These are phyloP conservation scores for Busseola fusca DNA, from an alignment of 2,888 invertebrate genomes.

Conservation along the genomic window DNA sequence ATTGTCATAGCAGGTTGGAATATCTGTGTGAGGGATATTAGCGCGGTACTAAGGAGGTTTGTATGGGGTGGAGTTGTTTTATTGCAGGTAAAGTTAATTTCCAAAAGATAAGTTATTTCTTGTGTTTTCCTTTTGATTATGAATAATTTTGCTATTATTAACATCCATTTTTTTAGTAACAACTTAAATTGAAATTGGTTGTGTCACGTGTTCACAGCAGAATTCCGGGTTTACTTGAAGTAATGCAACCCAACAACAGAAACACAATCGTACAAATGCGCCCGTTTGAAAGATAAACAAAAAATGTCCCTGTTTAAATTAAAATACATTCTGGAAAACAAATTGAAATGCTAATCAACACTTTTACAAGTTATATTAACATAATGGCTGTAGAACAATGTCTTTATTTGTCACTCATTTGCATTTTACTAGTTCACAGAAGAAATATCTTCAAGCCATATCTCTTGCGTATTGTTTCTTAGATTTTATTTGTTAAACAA, in stretches of 20 bases:
- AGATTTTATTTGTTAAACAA: not conserved
- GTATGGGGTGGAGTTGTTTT: not conserved
- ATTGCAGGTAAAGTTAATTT: not conserved
- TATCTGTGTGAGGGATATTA: constrained; percentile 19
- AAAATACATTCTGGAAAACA: constrained; percentile 22
- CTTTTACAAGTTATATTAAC: constrained; percentile 45
- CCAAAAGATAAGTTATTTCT: not conserved
- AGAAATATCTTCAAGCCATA: constrained; percentile 2
- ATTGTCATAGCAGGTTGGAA: constrained; percentile 13
- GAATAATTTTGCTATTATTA: not conserved
- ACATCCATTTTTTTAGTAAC: not conserved
- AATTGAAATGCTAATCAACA: constrained; percentile 55
- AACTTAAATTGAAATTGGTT: not conserved
- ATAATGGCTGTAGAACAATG: constrained; percentile 36
- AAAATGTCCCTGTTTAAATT: constrained; percentile 26
- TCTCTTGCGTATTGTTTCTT: not conserved
- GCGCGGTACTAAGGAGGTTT: not conserved
- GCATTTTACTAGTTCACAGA: constrained; percentile 41
- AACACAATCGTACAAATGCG: not conserved
- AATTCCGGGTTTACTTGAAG: not conserved
- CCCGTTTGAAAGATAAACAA: not conserved
- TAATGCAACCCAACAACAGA: not conserved
- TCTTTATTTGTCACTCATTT: constrained; percentile 47
- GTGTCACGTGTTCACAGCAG: not conserved
- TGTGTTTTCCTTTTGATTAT: not conserved